Conservation (phyloP, 2,113 vertebrate genomes). For the Myrmophylax atrothorax region DNA sequence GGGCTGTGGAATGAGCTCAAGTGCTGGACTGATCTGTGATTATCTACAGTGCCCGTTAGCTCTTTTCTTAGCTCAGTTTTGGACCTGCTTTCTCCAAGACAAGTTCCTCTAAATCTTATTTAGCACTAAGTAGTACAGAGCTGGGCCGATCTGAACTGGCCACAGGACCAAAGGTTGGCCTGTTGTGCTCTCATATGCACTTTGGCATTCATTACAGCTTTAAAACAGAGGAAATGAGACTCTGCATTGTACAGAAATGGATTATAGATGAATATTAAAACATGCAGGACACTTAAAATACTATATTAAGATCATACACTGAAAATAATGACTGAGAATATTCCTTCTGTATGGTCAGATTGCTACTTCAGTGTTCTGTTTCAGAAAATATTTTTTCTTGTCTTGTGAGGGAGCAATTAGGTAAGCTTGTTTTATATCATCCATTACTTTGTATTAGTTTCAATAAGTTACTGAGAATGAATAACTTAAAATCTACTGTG, state of each 20-base stretch:
- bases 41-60: neutral
- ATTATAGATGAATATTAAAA: neutral
- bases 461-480: neutral
- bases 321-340: neutral
- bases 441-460: neutral
- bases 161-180: neutral
- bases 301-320: neutral
- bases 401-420: neutral
- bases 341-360: neutral
- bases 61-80: neutral
- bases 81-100: neutral
- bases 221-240: neutral
- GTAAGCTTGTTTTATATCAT: neutral
- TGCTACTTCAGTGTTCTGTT: neutral
- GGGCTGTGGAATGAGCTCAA: neutral
- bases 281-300: neutral
- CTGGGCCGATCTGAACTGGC: neutral
- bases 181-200: rapidly evolving
- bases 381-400: neutral
- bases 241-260: neutral
- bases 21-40: neutral
- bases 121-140: neutral
- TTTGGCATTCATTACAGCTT: neutral
- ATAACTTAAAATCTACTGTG: neutral
- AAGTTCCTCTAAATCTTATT: neutral